These are phyloP conservation scores for Heteropelma amictum DNA, from an alignment of 2,888 invertebrate species.

Conservation along the genomic window DNA sequence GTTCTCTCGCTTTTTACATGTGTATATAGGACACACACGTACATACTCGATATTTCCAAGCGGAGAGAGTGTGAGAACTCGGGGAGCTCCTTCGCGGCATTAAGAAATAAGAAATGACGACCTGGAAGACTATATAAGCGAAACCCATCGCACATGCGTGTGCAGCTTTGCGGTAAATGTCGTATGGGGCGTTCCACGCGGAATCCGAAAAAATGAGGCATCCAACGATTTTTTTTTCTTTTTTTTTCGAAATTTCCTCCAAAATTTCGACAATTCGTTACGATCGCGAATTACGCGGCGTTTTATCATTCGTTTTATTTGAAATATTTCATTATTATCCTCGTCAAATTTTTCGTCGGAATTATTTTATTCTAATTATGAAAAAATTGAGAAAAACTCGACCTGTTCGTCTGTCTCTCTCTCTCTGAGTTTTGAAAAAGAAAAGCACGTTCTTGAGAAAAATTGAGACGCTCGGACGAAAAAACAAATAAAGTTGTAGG, in stretches of 20 bases:
- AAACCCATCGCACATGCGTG: constrained; percentile 18
- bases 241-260: neutral
- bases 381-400: too few species aligned
- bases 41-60: neutral
- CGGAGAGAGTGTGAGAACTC: constrained; percentile 25
- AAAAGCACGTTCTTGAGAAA: too few species aligned
- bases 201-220: too few species aligned
- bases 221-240: neutral
- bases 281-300: too few species aligned
- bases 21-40: neutral
- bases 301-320: too few species aligned
- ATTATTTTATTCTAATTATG: too few species aligned
- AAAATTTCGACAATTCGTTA: neutral
- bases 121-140: constrained; percentile 26
- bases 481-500: neutral
- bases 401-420: too few species aligned
- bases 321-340: too few species aligned
- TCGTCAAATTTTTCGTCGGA: too few species aligned
- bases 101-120: constrained; percentile 31
- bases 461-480: too few species aligned
- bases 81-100: constrained; percentile 26
- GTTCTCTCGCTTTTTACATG: neutral
- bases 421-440: too few species aligned
- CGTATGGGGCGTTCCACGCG: neutral
- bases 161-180: neutral